Evolutionary conservation across 2,888 invertebrate genomes (phyloP).

Genomic region (Metalampra italica): DNA sequence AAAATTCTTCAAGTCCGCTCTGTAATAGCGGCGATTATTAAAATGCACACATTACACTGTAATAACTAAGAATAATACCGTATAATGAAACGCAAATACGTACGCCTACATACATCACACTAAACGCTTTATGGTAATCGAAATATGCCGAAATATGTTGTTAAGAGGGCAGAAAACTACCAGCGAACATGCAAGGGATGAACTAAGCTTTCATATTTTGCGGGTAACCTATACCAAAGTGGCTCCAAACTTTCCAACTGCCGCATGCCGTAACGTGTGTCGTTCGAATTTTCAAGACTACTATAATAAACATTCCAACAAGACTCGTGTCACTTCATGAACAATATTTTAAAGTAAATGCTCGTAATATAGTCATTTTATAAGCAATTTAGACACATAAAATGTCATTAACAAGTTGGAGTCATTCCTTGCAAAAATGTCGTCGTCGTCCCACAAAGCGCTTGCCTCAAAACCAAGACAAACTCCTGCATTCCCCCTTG

Average conservation of each 20-base stretch:
- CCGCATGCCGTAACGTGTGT: conserved; percentile 64
- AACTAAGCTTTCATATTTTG: conserved; percentile 72
- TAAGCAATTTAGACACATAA: conserved; percentile 42
- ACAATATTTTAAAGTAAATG: conserved; percentile 41
- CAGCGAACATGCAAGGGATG: conserved; percentile 73
- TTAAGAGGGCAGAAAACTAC: conserved; percentile 75
- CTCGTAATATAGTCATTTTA: conserved; percentile 58
- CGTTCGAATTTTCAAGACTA: conserved; percentile 58
- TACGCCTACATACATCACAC: conserved; percentile 68
- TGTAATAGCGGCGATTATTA: conserved; percentile 6
- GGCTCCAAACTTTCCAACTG: conserved; percentile 55
- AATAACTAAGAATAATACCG: conserved; percentile 1
- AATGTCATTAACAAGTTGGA: conserved; percentile 41
- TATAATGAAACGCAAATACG: conserved; percentile 12
- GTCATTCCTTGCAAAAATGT: conserved; percentile 36
- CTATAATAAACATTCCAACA: conserved; percentile 66
- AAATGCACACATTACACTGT: not conserved
- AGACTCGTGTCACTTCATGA: conserved; percentile 54
- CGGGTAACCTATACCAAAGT: conserved; percentile 61
- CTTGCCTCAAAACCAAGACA: conserved; percentile 43
- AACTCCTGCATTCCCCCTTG: conserved; percentile 42
- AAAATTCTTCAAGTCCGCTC: conserved; percentile 16
- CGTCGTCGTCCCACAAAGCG: conserved; percentile 33
- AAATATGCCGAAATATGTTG: conserved; percentile 78
- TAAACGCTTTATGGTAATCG: conserved; percentile 78